Evolutionary conservation across 2,888 invertebrate species (phyloP).

Genomic region (Pyrgus malvae): DNA sequence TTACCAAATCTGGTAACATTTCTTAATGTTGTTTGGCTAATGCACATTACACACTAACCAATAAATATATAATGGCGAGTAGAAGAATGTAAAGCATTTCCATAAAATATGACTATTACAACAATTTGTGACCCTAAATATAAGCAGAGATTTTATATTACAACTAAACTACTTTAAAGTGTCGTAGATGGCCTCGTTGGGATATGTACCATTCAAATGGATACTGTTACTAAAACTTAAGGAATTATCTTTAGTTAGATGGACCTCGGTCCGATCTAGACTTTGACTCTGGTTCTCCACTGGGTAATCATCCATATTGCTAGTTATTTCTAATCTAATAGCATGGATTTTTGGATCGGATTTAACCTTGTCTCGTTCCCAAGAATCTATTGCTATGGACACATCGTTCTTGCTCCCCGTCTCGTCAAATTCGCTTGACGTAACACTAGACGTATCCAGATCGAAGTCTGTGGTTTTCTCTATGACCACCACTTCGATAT

Average conservation of each 20-base stretch:
- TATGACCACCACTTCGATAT: constrained; percentile 78
- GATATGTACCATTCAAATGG: constrained; percentile 80
- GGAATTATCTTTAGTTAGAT: constrained; percentile 69
- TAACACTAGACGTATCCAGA: constrained; percentile 69
- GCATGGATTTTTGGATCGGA: constrained; percentile 70
- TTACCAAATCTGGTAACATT: background rate
- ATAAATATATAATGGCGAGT: constrained; percentile 17
- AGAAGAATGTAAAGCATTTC: constrained; percentile 1
- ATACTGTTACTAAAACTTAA: constrained; percentile 79
- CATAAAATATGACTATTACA: constrained; percentile 19
- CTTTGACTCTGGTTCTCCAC: constrained; percentile 50
- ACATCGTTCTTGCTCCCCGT: constrained; percentile 69
- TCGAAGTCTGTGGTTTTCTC: constrained; percentile 76
- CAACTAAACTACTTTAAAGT: constrained; percentile 68
- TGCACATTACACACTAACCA: background rate
- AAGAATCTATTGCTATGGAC: constrained; percentile 69
- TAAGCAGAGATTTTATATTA: constrained; percentile 25
- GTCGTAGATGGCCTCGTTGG: constrained; percentile 80
- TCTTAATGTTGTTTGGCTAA: background rate
- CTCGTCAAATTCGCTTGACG: constrained; percentile 70
- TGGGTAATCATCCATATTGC: constrained; percentile 72
- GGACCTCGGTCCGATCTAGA: constrained; percentile 59
- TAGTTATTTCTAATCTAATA: constrained; percentile 76
- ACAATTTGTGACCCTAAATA: constrained; percentile 20
- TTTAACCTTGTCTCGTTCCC: constrained; percentile 66